Conservation (phyloP, 1,140 invertebrate species). For the Trichoplusia ni region DNA sequence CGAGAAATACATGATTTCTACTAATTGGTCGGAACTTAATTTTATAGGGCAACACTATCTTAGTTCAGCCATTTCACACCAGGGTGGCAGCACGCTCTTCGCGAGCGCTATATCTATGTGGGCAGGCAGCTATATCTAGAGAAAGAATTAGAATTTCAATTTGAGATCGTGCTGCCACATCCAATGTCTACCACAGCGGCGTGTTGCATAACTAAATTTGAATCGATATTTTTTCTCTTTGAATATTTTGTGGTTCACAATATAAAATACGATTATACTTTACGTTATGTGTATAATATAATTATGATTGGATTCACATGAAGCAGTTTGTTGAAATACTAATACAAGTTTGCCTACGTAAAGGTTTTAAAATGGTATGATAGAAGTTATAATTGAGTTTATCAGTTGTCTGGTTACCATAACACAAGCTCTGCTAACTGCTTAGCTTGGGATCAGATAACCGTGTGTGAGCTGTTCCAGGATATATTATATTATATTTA, state of each 20-base stretch:
- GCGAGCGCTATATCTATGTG: background rate
- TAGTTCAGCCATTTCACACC: background rate
- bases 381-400: no score
- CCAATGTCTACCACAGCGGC: conserved; percentile 14
- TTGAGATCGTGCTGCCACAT: conserved; percentile 26
- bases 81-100: conserved; percentile 24
- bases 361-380: no score
- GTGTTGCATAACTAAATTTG: conserved; percentile 24
- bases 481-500: no score
- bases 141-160: background rate
- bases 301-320: no score
- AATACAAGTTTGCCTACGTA: background rate
- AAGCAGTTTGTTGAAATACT: background rate
- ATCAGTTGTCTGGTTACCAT: no score
- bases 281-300: no score
- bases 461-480: no score
- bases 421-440: no score
- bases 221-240: conserved; percentile 17
- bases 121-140: background rate
- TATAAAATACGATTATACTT: background rate
- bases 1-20: background rate
- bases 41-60: conserved; percentile 3
- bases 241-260: background rate
- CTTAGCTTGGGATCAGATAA: no score
- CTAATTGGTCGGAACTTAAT: background rate